Base-by-base conservation (phyloP, 2,888 invertebrate genomes). In the Tetragonisca angustula region DNA sequence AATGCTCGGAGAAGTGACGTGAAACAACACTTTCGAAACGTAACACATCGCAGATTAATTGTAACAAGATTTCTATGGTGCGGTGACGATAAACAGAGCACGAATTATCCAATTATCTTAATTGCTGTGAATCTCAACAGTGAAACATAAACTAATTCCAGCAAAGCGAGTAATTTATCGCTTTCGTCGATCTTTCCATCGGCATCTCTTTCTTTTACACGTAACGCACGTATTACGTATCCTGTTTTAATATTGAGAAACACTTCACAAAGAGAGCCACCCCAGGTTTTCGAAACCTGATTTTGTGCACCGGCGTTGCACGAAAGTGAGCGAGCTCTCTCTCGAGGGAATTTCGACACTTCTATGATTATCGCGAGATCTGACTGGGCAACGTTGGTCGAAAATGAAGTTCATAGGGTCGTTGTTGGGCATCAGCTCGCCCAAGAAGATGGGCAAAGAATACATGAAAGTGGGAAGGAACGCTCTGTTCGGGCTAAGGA, bases 381-480 rank as follows among this genome's bases (percentile, higher is more conserved):
- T 5, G 15, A 59, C 52, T 4, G 52, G 17, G 5, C 4, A 4
- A 71, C 43, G 43, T 43, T 2, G 52, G 5, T 15, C 19, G 62
- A 94, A 90, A 76, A 94, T 94, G 94, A 94, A 93, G 88, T 94
- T 94, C 87, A 93, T 94, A 77, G 92, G 94, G 24, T 92, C 94
- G 32, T 71, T 94, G 76, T 94, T 94, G 70, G 94, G 94, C 82
- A 92, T 92, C 56, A 92, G 93, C 4, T 94, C 94, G 85, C 94
- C 94, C 52, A 94, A 94, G 96, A 97, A 96, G 91, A 95, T 96
- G 87, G 97, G 97, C 94, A 97, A 97, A 93, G 97, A 97, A 91
- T 97, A 97, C 93, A 95, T 97, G 94, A 96, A 97, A 90, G 97
- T 97, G 91, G 97, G 97, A 83, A 95, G 97, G 86, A 97, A 97